Base-by-base conservation (phyloP, 2,797 vertebrate species). In the Pseudomugil tenellus region DNA sequence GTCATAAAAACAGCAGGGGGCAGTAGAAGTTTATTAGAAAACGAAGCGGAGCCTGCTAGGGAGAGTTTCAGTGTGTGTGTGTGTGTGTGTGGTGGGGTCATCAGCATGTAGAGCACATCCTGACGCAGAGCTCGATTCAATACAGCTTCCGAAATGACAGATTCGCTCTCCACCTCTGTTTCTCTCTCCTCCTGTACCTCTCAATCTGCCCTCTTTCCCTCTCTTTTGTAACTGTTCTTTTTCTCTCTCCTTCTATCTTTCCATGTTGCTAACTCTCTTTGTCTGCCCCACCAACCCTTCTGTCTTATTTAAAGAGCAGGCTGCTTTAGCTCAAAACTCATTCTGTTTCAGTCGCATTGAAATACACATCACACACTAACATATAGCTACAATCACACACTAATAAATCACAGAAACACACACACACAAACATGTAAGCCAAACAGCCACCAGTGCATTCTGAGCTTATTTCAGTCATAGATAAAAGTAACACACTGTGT, bases 21-120 rank as follows among this genome's bases (percentile, higher is more conserved):
- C 92, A 94, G 88, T 93, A 86, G 90, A 68, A 87, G 77, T 84
- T 76, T 85, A 70, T 79, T 55, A 63, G 65, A 91, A 90, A 89
- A 86, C 84, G 87, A 84, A 84, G 78, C 64, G 1, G 32, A 62
- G 26, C 37, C 56, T 17, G 29, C 41, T 73, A n/a, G 60, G n/a
- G 23, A 43, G 58, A 48, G 12, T 37, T 57, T 57, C 5, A 6
- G 32, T 37, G 76, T 49, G 67, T 46, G 74, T 59, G 67, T 53
- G 72, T 74, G 88, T 21, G 71, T 71, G 83, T 68, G 77, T 52
- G 87, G 79, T 55, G 83, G 79, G 85, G 86, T 92, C 89, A 93
- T 94, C 93, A 92, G 89, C 89, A 95, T 93, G 93, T 93, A 87
- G 81, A 92, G 90, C 92, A 94, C 93, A 94, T 93, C 89, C 89